Evolutionary conservation across 2,113 vertebrate genomes (phyloP), one percentile per base, ranked within the genome.

Genomic region (Progne subis): DNA sequence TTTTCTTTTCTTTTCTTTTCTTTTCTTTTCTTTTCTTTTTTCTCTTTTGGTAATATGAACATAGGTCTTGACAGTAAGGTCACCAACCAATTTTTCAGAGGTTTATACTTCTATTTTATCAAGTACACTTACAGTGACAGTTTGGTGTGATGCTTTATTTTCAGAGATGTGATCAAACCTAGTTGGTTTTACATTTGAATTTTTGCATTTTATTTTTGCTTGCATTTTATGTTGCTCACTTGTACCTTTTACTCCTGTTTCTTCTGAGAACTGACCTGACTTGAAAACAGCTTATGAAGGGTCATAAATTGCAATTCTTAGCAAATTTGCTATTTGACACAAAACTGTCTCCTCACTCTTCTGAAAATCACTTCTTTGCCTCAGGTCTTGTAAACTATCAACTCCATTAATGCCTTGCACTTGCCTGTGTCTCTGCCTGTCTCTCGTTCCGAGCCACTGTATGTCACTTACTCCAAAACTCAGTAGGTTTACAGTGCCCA

Each of bases 331-430:
- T 53, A 59, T 77, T 69, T 93, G 86, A 49, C 64, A 78, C 12
- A 75, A 71, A 91, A 49, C 44, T 84, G 44, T 20, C n/a, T 50
- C 47, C 20, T 90, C 67, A 39, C 20, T 90, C 18, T 63, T 93
- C 68, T 77, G 46, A 34, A 86, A 82, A 80, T 74, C 50, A 53
- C n/a, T 94, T 93, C 17, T 43, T 95, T 96, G 85, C 75, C 79
- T 88, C 63, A 55, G 67, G 82, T 69, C 37, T 65, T 50, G 29
- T 18, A 80, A 86, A 72, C 65, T 41, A 55, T 50, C 63, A 70
- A 9, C 75, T 81, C 72, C 70, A 12, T 77, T 71, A 88, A 56
- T 1, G 6, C 46, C 47, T 93, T 81, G 26, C 64, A 59, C 68
- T 90, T 74, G 52, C 20, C 34, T 56, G 64, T 34, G 64, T 50